Evolutionary conservation across 2,113 vertebrate genomes (phyloP).

Genomic region (Promerops cafer): DNA sequence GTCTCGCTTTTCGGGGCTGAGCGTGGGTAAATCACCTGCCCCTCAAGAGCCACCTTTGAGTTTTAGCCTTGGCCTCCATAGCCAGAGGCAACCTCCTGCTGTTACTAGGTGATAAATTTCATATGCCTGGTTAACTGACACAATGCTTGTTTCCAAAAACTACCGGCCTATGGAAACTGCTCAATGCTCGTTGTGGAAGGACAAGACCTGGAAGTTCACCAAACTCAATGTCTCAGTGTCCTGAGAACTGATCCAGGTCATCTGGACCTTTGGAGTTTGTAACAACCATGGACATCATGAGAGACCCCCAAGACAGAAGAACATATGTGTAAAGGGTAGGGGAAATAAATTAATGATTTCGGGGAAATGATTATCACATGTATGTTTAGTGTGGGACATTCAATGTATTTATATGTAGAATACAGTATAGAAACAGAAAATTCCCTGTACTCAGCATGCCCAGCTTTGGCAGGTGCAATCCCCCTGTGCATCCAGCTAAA

Average conservation of each 20-base stretch:
- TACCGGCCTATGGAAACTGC: neutral
- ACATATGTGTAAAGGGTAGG: accelerated
- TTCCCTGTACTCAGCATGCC: neutral
- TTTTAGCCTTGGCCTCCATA: neutral
- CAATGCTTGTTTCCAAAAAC: neutral
- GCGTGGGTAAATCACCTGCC: neutral
- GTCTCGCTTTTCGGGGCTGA: accelerated
- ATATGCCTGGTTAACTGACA: neutral
- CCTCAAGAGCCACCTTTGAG: neutral
- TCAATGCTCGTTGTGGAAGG: neutral
- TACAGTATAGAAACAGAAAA: neutral
- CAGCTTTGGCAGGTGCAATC: neutral
- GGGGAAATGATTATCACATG: neutral
- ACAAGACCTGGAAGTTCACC: neutral
- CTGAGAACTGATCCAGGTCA: too few species aligned
- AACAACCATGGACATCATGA: too few species aligned
- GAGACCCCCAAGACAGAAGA: neutral
- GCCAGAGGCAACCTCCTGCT: neutral
- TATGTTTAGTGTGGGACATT: neutral
- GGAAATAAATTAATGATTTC: neutral
- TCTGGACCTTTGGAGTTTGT: too few species aligned
- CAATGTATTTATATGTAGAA: neutral
- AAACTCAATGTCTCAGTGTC: neutral
- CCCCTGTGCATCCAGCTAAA: neutral
- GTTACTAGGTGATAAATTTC: neutral